Evolutionary conservation across 92 coral and sea anemone species (phyloP), one percentile per base, ranked within the genome.

Genomic region (Chrysogorgia sp.): DNA sequence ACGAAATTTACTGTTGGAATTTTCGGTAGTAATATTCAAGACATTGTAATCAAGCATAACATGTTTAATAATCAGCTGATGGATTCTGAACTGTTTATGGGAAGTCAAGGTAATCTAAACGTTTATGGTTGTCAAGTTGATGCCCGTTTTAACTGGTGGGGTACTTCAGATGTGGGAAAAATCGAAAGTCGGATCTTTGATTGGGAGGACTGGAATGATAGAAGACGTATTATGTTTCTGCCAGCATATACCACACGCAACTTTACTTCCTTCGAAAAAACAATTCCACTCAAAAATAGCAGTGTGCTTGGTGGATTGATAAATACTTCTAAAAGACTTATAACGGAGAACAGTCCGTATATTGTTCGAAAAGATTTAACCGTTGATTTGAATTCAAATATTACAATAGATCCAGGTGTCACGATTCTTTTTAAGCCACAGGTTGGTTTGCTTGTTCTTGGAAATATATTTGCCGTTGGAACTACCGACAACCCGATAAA

Each of bases 91-190:
- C 35, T 88, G 2, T 84, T 85, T 40, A 2, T 85, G 1, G 70
- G 28, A 20, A 30, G 62, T n/a, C 80, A 58, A 14, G 75, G 79
- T 22, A 17, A 17, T 17, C 6, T 17, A 12, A 33, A 68, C 29
- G 30, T 10, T 34, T 64, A 64, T 29, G 12, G 34, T 10, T 24
- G 10, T 8, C 0, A 45, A 5, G 19, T 88, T 15, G 33, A 81
- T 19, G 52, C 77, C 22, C 57, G 82, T 21, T 74, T 43, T 59
- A 88, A 88, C 86, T 88, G 92, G 92, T 88, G 92, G 92, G 92
- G 86, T 17, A 76, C 86, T 0, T 10, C 17, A 1, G 58, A 57
- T 0, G 79, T 17, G 8, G 14, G 48, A 0, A 26, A 48, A 1
- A 40, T 88, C 17, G 65, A 67, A 24, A 66, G 84, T 28, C 61